Evolutionary conservation across 2,888 invertebrate species (phyloP).

Genomic region (Julus scandinavius): DNA sequence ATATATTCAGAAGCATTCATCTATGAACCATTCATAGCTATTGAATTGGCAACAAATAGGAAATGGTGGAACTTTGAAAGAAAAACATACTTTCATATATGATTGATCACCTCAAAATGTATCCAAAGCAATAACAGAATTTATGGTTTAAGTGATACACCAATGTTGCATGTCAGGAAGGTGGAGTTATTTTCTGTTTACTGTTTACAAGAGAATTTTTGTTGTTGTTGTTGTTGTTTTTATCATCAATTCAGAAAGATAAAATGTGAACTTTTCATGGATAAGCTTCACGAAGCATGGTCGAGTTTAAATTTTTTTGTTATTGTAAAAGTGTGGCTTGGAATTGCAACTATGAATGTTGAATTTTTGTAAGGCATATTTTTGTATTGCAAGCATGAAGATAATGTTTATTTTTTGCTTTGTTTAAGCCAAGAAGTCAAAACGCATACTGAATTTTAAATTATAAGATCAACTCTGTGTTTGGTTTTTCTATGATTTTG

Average conservation of each 20-base stretch:
- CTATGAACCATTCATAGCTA: background rate
- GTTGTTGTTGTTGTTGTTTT: no score
- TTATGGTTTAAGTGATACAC: background rate
- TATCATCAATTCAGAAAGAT: no score
- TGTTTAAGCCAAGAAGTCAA: background rate
- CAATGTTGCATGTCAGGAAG: background rate
- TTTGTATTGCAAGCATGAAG: background rate
- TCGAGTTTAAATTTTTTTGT: background rate
- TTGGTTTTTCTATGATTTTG: no score
- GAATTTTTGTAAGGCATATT: no score
- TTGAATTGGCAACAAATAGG: background rate
- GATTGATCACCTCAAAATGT: background rate
- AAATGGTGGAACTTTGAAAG: background rate
- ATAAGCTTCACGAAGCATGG: background rate
- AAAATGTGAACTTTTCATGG: background rate
- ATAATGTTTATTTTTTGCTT: background rate
- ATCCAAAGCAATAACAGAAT: background rate
- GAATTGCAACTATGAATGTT: background rate
- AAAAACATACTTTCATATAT: background rate
- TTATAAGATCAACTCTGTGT: no score
- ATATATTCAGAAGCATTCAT: background rate
- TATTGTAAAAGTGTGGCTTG: background rate
- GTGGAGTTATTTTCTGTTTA: background rate
- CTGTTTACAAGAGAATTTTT: background rate
- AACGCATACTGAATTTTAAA: background rate